phyloP scores from a whole-genome alignment of 1,140 invertebrate genomes.

The Brachionus paranguensis region DNA sequence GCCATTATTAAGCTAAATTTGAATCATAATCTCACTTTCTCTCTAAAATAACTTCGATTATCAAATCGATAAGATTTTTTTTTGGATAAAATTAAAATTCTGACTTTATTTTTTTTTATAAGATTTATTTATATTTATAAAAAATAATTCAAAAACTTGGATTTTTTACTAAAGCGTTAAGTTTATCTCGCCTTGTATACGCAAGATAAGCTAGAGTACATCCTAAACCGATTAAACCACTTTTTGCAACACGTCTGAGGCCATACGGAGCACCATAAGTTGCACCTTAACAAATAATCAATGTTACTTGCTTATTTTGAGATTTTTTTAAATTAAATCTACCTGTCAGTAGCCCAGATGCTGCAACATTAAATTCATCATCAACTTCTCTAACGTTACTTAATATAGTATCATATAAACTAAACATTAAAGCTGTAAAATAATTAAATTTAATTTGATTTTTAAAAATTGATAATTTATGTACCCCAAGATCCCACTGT shows the following conservation, averaged over 20 bases:
- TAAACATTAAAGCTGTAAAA: constrained; percentile 23
- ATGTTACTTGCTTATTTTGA: not conserved
- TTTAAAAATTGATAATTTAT: not conserved
- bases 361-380: constrained; percentile 23
- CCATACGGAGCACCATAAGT: constrained; percentile 25
- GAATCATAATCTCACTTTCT: not conserved
- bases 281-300: not conserved
- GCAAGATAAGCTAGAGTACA: constrained; percentile 33
- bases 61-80: not conserved
- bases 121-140: constrained; percentile 34
- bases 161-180: constrained; percentile 31
- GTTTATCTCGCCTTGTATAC: constrained; percentile 10
- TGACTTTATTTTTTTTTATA: not conserved
- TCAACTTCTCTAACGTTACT: constrained; percentile 25
- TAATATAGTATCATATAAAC: constrained; percentile 39
- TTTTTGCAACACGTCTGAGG: constrained; percentile 17
- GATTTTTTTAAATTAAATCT: not conserved
- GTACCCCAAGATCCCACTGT: constrained; percentile 25
- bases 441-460: not conserved
- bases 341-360: constrained; percentile 24
- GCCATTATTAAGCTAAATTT: not conserved
- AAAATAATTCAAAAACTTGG: constrained; percentile 9
- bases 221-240: constrained; percentile 27
- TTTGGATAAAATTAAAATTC: not conserved
- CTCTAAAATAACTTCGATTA: not conserved